Base-by-base conservation (phyloP, 2,797 vertebrate species). In the Ctenopoma kingsleyae region DNA sequence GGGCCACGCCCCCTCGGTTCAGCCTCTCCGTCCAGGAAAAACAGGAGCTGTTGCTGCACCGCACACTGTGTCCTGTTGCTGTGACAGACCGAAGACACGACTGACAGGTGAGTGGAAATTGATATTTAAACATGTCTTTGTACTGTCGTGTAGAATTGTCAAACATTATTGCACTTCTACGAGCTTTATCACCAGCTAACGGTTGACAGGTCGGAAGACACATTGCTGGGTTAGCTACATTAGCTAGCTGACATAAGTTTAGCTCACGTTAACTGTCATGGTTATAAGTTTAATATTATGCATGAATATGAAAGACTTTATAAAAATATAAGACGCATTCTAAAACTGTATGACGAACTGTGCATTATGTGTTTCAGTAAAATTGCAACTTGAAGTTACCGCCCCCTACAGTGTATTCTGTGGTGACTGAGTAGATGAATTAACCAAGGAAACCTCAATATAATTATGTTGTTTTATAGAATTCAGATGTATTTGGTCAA, bases 101-200 rank as follows among this genome's bases (percentile, higher is more conserved):
- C 62, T 59, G 59, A 66, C 86, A 88, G 88, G 90, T 87, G 59
- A 59, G 32, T 2, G 8, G 1, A 10, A 4, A 15, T 5, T 7
- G 2, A 32, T 22, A 13, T 35, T 23, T 0, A 3, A 17, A 13
- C 22, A 10, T n/a, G 12, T 6, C 5, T 15, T 17, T 35, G 13
- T 36, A 30, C 13, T 48, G 2, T 25, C 2, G 3, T 5, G n/a
- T 0, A 0, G 3, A 6, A 12, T 3, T 36, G 36, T 20, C 36
- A 41, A 0, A 22, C 46, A 6, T 22, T 8, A 30, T 17, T 41
- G 16, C 0, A 19, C 20, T 8, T 38, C 1, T 16, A 1, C 2
- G 15, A 25, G 50, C 23, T 47, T n/a, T 9, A 6, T 10, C 15
- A 13, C 2, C 6, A 27, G 22, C n/a, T 23, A 3, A 1, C 70